Conservation (phyloP, 1,140 invertebrate genomes). For the Hermatobates lingyangjiaoensis region DNA sequence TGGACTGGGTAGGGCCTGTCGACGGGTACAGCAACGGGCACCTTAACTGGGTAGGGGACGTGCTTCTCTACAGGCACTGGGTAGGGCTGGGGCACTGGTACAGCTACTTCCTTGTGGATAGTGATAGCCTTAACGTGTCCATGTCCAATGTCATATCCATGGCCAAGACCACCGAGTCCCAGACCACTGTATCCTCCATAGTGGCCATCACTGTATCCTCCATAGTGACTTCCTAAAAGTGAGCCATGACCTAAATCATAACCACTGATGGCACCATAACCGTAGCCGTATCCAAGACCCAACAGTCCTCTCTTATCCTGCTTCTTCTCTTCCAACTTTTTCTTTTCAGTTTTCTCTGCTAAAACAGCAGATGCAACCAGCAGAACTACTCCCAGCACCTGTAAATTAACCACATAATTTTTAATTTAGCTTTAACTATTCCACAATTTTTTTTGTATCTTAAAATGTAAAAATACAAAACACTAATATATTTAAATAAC, state of each 20-base stretch:
- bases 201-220: constrained; percentile 3
- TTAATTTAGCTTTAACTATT: too few species aligned
- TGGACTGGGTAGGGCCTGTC: constrained; percentile 38
- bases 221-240: constrained; percentile 6
- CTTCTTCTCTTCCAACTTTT: constrained; percentile 12
- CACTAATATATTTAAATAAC: too few species aligned
- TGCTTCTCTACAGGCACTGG: constrained; percentile 33
- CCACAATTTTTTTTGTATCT: too few species aligned
- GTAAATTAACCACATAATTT: too few species aligned
- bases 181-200: constrained; percentile 4
- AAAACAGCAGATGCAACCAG: constrained; percentile 5
- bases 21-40: constrained; percentile 37
- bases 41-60: constrained; percentile 40
- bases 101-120: constrained; percentile 26
- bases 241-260: constrained; percentile 1
- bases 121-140: constrained; percentile 27
- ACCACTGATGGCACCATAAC: not conserved
- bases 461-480: too few species aligned
- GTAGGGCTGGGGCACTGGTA: constrained; percentile 18
- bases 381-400: too few species aligned
- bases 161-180: constrained; percentile 5
- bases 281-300: constrained; percentile 13
- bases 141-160: constrained; percentile 15
- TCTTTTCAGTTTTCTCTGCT: constrained; percentile 7
- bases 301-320: constrained; percentile 13